Base-by-base conservation (phyloP, 2,797 vertebrate genomes). In the Sparus aurata region DNA sequence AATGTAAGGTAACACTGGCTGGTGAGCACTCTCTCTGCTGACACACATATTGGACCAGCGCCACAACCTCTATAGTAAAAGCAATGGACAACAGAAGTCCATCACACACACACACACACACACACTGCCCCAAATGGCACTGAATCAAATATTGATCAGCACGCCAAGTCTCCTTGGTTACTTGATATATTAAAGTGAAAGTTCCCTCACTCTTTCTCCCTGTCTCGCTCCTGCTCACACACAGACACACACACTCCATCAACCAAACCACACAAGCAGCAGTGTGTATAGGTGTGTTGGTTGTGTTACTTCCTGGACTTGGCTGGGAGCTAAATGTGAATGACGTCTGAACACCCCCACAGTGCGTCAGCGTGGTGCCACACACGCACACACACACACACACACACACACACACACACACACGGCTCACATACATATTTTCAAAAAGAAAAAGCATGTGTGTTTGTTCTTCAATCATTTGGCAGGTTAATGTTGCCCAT, bases 121-220 rank as follows among this genome's bases (percentile, higher is more conserved):
- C 68, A 54, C 46, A 65, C 57, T 67, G 57, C 15, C 80, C 77
- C 17, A 2, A 83, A 80, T 85, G 86, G 75, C 80, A 75, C 38
- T 77, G 75, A 84, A 88, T 89, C 85, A 90, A 87, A 89, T 88
- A 91, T 90, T 91, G 85, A 90, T 89, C 79, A 70, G 74, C 43
- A 66, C 50, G 58, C 61, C 15, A 50, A 62, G 84, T 79, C 85
- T 87, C 78, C 76, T 81, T 87, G 80, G 86, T 86, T 84, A 87
- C 84, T 89, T 85, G 80, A 91, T 88, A 85, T 82, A 87, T 89
- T 80, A 84, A 81, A 91, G 89, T 84, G 75, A 92, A 87, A 88
- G 85, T 81, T 75, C 53, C 43, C 75, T 54, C 4, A 13, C 47
- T 50, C 7, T 20, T 27, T 47, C 34, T 1, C 11, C 2, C 15